Base-by-base conservation (phyloP, 2,888 invertebrate species). In the Macropis europaea region DNA sequence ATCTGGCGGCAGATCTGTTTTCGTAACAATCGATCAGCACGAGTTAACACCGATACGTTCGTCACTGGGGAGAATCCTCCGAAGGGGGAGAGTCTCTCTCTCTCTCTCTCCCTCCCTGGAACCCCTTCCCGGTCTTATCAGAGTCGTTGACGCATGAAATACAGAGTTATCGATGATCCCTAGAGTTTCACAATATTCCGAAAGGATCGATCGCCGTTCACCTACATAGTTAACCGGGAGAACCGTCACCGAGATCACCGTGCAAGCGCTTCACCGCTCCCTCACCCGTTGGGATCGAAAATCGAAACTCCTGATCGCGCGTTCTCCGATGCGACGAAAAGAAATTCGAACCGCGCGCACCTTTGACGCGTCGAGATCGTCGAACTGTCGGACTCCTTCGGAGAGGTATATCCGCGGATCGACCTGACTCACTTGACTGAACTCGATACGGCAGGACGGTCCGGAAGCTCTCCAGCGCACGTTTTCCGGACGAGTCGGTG, bases 401-500 rank as follows among this genome's bases (percentile, higher is more conserved):
- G 38, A 15, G 30, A 24, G 22, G 43, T 34, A 13, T 57, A 34
- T 30, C 57, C 67, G 34, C 62, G 78, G 76, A 67, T 57, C 76
- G 30, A 67, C 40, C 76, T 56, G 76, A 79, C 76, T 79, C 76
- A 76, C 81, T 81, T 74, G 64, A 82, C 76, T 74, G 79, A 76
- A 81, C 80, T 68, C 81, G 77, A 75, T 69, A 61, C 56, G 15
- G 47, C 63, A 73, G 60, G 73, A 63, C 57, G 53, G 75, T 80
- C 80, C 80, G 80, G 80, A 80, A 80, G 80, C 80, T 62, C 70
- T 22, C 60, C 72, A 54, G 63, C 71, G 74, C 78, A 83, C 83
- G 86, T 86, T 86, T 84, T 86, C 84, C 84, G 83, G 80, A 82
- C 73, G 79, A 76, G 79, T 64, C 69, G 63, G 82, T 84, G 83